Evolutionary conservation across 2,113 vertebrate species (phyloP), one percentile per base, ranked within the genome.

Genomic region (Dinomys branickii): DNA sequence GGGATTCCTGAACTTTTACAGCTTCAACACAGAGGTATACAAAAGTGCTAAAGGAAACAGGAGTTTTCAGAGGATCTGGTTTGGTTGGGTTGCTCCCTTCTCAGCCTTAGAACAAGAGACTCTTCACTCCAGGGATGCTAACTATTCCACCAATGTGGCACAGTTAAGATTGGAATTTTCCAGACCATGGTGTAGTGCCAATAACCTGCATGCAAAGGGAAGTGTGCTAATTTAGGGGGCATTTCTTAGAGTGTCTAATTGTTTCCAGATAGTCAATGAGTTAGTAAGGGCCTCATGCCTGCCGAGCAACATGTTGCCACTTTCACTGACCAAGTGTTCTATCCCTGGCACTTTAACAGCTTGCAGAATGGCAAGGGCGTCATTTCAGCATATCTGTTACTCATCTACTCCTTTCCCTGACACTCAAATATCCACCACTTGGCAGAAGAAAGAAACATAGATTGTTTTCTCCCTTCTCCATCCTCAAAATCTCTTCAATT

Each of bases 251-350:
- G 30, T 5, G 83, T 67, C 83, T 71, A 63, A 0, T 58, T 88
- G 22, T n/a, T 75, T 92, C 11, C 7, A 47, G 44, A 50, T 14
- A 54, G 28, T 7, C 6, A 47, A 47, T 28, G 26, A 50, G 56
- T 22, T 87, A 3, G 17, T 35, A n/a, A 61, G 6, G 7, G 5
- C 10, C 81, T n/a, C 47, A 30, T 35, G 1, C 59, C 35, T 80
- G 56, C 22, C 33, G 47, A 17, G 6, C 11, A 38, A 19, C 0
- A 59, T 0, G 0, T 14, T 0, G 38, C 3, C 35, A 71, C 0
- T 11, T 93, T 54, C 30, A 65, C 22, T n/a, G 13, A 65, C 11
- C 5, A n/a, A 2, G 17, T 30, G 0, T 26, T 13, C 5, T 84
- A 30, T 71, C 4, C 14, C 50, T 50, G 56, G 54, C 14, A 52